Conservation (phyloP, 2,113 vertebrate species). For the Thalassarche chlororhynchos region DNA sequence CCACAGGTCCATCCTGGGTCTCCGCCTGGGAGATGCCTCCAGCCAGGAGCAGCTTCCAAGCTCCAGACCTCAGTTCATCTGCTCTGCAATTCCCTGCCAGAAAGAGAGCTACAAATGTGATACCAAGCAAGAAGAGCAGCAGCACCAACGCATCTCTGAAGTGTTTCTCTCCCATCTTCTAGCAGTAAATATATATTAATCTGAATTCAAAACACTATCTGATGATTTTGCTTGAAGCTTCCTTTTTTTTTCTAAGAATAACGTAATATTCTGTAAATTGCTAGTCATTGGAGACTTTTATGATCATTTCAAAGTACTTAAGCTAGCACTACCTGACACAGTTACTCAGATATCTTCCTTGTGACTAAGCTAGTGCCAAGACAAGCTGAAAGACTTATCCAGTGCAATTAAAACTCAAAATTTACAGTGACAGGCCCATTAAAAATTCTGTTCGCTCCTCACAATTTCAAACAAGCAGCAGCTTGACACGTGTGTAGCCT, state of each 20-base stretch:
- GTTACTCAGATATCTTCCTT: neutral
- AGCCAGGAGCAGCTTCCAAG: neutral
- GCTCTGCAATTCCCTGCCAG: neutral
- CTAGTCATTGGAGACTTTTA: neutral
- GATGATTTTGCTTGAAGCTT: neutral
- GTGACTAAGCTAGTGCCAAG: neutral
- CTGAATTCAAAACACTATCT: neutral
- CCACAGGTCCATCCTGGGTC: accelerated
- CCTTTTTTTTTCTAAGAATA: neutral
- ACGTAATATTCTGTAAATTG: neutral
- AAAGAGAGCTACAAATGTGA: neutral
- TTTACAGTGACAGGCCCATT: neutral
- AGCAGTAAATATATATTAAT: neutral
- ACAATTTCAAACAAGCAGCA: neutral
- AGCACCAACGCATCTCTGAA: neutral
- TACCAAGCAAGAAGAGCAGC: neutral
- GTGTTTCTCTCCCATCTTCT: neutral
- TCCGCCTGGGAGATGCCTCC: neutral
- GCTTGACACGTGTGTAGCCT: neutral
- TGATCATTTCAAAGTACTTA: neutral
- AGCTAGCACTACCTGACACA: neutral
- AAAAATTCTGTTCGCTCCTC: neutral
- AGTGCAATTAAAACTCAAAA: neutral
- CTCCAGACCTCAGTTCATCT: neutral
- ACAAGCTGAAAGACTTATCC: neutral